phyloP scores from a whole-genome alignment of 2,113 vertebrate species.

The Ophiodon elongatus region DNA sequence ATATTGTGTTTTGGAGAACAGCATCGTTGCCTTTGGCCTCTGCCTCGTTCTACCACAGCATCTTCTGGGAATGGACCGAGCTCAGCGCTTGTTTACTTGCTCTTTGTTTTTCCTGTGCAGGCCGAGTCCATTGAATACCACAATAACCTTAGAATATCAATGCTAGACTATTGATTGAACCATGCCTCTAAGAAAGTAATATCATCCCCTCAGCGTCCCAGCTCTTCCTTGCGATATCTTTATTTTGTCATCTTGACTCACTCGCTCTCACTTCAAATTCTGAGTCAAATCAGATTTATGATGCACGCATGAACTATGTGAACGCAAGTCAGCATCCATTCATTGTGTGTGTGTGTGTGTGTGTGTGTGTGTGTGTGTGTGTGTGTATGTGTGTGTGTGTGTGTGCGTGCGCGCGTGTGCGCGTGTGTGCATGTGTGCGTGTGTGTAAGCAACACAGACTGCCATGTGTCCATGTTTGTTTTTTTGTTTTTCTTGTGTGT shows the following conservation, averaged over 20 bases:
- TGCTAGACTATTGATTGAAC: conserved; percentile 55
- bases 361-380: neutral
- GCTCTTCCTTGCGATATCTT: conserved; percentile 30
- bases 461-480: conserved; percentile 8
- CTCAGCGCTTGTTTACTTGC: conserved; percentile 46
- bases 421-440: neutral
- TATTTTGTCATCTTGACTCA: conserved; percentile 38
- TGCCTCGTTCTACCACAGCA: conserved; percentile 33
- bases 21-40: conserved; percentile 49
- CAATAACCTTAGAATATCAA: conserved; percentile 59
- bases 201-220: conserved; percentile 25
- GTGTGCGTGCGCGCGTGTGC: neutral
- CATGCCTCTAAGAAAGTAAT: conserved; percentile 37
- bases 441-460: neutral
- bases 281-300: conserved; percentile 36
- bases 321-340: conserved; percentile 4
- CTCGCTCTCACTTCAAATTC: conserved; percentile 5
- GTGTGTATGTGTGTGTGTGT: neutral
- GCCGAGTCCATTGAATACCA: conserved; percentile 33
- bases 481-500: neutral
- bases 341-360: neutral
- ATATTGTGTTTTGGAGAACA: conserved; percentile 61
- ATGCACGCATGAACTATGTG: conserved; percentile 20
- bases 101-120: conserved; percentile 38
- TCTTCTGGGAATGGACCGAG: conserved; percentile 48